phyloP scores from a whole-genome alignment of 2,797 vertebrate genomes.

The Gephyroberyx darwinii region DNA sequence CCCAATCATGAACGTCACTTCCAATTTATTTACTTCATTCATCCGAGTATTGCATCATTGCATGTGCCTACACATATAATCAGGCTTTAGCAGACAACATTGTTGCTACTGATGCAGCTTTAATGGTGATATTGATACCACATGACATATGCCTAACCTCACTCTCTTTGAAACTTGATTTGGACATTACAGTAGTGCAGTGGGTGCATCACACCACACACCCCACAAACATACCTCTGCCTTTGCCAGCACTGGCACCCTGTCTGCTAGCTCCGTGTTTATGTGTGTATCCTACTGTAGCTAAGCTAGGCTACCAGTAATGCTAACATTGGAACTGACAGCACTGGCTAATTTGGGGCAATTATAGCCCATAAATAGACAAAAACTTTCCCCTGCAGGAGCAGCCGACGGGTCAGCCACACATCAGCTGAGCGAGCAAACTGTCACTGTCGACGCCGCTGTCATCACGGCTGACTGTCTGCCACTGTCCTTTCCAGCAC shows the following conservation, averaged over 20 bases:
- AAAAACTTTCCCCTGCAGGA: slow-evolving; percentile 47
- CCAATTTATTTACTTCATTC: slow-evolving; percentile 12
- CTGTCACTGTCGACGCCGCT: slow-evolving; percentile 52
- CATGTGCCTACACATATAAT: background rate
- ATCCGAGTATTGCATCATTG: background rate
- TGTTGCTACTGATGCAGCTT: background rate
- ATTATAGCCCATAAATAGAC: slow-evolving; percentile 48
- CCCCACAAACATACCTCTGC: background rate
- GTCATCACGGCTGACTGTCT: slow-evolving; percentile 61
- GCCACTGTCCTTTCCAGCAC: slow-evolving; percentile 32
- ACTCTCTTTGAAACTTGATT: slow-evolving; percentile 2
- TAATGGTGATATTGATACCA: background rate
- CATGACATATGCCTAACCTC: slow-evolving; percentile 1
- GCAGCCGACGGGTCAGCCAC: slow-evolving; percentile 52
- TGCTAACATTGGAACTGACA: slow-evolving; percentile 36
- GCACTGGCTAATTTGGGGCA: slow-evolving; percentile 37
- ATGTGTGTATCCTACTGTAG: slow-evolving; percentile 3
- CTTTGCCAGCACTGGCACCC: slow-evolving; percentile 1
- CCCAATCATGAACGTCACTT: slow-evolving; percentile 12
- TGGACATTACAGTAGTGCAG: background rate
- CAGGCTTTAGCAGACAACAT: background rate
- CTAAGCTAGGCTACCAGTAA: slow-evolving; percentile 12
- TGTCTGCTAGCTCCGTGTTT: slow-evolving; percentile 16
- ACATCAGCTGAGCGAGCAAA: slow-evolving; percentile 66
- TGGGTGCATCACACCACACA: background rate